phyloP scores from a whole-genome alignment of 2,113 vertebrate genomes.

The Passer domesticus region DNA sequence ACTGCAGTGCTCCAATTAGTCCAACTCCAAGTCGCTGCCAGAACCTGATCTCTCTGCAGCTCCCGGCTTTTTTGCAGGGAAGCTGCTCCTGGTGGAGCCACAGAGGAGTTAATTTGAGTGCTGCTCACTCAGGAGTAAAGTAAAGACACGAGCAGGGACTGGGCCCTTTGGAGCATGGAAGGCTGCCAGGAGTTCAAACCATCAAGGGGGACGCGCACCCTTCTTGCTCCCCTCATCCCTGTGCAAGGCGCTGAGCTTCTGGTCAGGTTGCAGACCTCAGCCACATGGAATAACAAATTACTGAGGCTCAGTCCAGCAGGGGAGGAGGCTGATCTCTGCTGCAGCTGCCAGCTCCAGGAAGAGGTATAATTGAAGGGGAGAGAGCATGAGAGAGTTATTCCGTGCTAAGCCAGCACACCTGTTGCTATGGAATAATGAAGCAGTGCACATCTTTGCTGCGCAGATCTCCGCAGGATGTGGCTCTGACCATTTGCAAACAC shows the following conservation, averaged over 20 bases:
- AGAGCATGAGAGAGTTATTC: neutral
- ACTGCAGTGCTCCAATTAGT: neutral
- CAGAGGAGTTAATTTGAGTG: neutral
- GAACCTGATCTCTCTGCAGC: neutral
- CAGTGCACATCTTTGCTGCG: neutral
- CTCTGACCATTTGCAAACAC: neutral
- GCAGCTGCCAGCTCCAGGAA: conserved; percentile 57
- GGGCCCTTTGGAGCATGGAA: neutral
- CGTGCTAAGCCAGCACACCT: neutral
- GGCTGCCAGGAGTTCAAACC: neutral
- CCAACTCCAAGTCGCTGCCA: neutral
- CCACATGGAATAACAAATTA: conserved; percentile 47
- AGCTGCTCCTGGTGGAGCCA: neutral
- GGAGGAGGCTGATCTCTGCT: conserved; percentile 22
- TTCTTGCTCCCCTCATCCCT: neutral
- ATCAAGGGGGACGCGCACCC: neutral
- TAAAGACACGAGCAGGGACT: neutral
- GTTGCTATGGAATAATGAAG: conserved; percentile 27
- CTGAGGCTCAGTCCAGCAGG: conserved; percentile 10
- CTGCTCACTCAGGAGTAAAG: neutral
- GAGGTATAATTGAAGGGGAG: conserved; percentile 9
- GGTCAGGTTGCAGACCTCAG: conserved; percentile 17
- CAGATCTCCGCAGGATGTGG: neutral
- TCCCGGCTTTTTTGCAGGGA: neutral
- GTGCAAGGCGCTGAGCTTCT: neutral